These are phyloP conservation scores for Macrophya annulata DNA, from an alignment of 2,888 invertebrate species.

Conservation along the genomic window DNA sequence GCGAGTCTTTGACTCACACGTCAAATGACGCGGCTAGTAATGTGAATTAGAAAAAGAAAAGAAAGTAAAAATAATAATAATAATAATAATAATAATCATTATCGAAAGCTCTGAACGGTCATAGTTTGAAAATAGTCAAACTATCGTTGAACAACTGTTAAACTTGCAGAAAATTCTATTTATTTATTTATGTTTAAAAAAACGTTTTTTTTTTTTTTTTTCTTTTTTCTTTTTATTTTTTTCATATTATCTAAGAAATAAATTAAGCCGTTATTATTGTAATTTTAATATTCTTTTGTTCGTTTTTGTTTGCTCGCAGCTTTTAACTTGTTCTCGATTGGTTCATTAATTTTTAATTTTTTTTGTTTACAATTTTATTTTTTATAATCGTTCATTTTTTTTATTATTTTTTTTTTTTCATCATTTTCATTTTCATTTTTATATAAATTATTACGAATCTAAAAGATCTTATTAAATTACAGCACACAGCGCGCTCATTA, in stretches of 20 bases:
- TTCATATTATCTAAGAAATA: constrained; percentile 5
- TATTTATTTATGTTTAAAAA: not conserved
- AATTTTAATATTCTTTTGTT: constrained; percentile 23
- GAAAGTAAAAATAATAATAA: constrained; percentile 57
- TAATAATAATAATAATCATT: not conserved
- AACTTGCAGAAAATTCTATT: constrained; percentile 23
- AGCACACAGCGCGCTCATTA: constrained; percentile 69
- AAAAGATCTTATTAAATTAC: constrained; percentile 61
- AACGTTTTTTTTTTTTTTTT: not conserved
- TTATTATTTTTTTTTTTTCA: not conserved
- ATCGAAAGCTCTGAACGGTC: constrained; percentile 37
- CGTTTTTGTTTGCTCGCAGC: constrained; percentile 28
- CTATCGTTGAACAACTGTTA: constrained; percentile 15
- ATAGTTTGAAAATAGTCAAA: constrained; percentile 39
- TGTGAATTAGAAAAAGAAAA: constrained; percentile 53
- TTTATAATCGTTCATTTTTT: no score
- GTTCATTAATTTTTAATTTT: not conserved
- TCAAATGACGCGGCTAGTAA: constrained; percentile 7
- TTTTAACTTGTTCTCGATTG: constrained; percentile 4
- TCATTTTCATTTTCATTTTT: not conserved
- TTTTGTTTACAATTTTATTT: no score
- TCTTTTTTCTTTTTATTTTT: no score
- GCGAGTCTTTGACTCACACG: constrained; percentile 4
- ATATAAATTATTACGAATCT: constrained; percentile 64
- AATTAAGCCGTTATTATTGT: constrained; percentile 41